Percentiles rank a stretch among this genome's conserved stretches.
Evolutionary conservation across 1,140 invertebrate genomes (phyloP).

Genomic region (Drosophila eugracilis): DNA sequence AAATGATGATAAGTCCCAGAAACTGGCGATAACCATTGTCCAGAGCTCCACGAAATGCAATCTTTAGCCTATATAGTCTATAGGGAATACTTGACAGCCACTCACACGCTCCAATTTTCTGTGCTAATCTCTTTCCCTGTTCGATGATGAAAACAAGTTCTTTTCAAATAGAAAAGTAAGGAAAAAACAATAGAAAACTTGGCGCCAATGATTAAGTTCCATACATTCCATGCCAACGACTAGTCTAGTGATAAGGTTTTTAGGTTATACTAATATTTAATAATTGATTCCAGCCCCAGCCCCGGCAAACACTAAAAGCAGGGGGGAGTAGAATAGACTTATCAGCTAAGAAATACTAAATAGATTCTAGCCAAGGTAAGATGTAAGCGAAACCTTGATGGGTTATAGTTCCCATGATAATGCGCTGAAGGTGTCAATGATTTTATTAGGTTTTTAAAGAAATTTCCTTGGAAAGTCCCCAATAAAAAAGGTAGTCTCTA

Average conservation of each 20-base stretch:
- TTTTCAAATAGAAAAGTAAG: not conserved
- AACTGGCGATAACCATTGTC: constrained; percentile 9
- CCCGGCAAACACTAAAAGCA: constrained; percentile 16
- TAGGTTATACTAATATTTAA: constrained; percentile 53
- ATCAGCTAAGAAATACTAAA: constrained; percentile 14
- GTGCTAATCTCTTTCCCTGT: constrained; percentile 29
- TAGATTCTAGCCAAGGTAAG: constrained; percentile 23
- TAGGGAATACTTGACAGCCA: constrained; percentile 25
- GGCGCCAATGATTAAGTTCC: constrained; percentile 42
- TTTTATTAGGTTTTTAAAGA: not conserved
- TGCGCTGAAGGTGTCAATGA: not conserved
- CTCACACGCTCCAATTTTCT: constrained; percentile 46
- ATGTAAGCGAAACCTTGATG: constrained; percentile 27
- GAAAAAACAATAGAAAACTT: constrained; percentile 10
- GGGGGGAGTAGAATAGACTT: constrained; percentile 12
- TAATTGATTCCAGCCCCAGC: constrained; percentile 41
- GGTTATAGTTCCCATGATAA: not conserved
- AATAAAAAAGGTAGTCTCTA: constrained; percentile 5
- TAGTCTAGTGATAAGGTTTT: constrained; percentile 29
- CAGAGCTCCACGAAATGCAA: not conserved
- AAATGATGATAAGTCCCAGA: constrained; percentile 1
- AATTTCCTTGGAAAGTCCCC: not conserved
- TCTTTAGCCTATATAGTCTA: constrained; percentile 6
- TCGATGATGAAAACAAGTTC: constrained; percentile 29
- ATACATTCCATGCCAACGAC: constrained; percentile 2